Evolutionary conservation across 2,797 vertebrate species (phyloP), one percentile per base, ranked within the genome.

Genomic region (Anabas testudineus): DNA sequence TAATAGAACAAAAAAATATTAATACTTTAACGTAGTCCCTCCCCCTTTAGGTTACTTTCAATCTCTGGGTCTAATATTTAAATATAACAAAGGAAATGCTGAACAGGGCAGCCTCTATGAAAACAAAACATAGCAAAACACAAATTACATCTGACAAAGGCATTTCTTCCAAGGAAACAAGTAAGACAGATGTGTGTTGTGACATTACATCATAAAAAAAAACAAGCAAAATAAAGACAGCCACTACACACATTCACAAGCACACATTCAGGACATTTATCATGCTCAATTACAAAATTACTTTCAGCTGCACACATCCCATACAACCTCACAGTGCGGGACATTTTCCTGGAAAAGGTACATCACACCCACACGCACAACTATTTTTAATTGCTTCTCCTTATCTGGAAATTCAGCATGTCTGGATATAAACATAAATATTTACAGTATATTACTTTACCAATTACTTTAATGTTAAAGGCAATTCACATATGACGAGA

Each of bases 181-280:
- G 58, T 55, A 24, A 19, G 51, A 49, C 30, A 51, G 60, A 49
- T 36, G 49, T 34, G 3, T 71, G 68, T 70, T 71, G 55, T 64
- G 61, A 80, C 39, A 54, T 12, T 10, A n/a, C 34, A 42, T 59
- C 24, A 60, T 39, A 48, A 37, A 76, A 72, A 66, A 67, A 60
- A 49, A n/a, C n/a, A n/a, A n/a, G n/a, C n/a, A n/a, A n/a, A n/a
- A n/a, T n/a, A n/a, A n/a, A n/a, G n/a, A n/a, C 60, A 28, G 19
- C 36, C 12, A 7, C 19, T 26, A 39, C 24, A 66, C 54, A 51
- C 54, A 52, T 13, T 67, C 72, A 52, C 37, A n/a, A 42, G 51
- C 41, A 43, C 7, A 70, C 60, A 63, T 60, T 43, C 28, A 67
- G 51, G 37, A 78, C 82, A 81, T 85, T 82, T 53, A 86, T 86